Conservation (phyloP, 2,113 vertebrate species). For the Eclectus roratus region DNA sequence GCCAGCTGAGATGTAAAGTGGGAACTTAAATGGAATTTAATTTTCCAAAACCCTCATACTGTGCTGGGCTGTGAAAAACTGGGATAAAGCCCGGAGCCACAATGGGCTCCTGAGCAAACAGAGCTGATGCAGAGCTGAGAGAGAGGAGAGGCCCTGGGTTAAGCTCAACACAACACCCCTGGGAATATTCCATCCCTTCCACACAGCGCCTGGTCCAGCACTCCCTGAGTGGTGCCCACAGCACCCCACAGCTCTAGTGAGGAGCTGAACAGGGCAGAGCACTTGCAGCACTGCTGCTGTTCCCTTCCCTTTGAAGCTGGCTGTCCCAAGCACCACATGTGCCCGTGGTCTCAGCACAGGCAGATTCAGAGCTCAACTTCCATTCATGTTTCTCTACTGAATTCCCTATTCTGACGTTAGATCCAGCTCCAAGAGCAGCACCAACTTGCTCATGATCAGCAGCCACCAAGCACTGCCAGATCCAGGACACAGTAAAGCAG, state of each 20-base stretch:
- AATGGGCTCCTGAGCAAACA: background rate
- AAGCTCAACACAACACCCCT: background rate
- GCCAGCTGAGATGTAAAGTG: conserved; percentile 50
- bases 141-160: background rate
- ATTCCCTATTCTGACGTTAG: background rate
- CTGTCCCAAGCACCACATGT: background rate
- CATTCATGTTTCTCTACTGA: background rate
- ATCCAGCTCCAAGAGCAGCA: background rate
- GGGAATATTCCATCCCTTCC: background rate
- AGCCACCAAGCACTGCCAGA: background rate
- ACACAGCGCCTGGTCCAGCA: background rate
- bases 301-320: background rate
- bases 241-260: background rate
- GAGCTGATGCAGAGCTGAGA: background rate
- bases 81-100: background rate
- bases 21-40: conserved; percentile 41
- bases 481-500: background rate
- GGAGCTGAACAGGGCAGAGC: background rate
- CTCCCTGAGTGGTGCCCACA: background rate
- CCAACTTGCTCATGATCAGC: background rate
- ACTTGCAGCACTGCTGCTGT: background rate
- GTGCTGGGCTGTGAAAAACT: background rate
- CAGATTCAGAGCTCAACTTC: background rate
- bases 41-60: conserved; percentile 3
- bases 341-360: background rate